Base-by-base conservation (phyloP, 35 echinoderm and acorn worm genomes). In the Eucidaris tribuloides region DNA sequence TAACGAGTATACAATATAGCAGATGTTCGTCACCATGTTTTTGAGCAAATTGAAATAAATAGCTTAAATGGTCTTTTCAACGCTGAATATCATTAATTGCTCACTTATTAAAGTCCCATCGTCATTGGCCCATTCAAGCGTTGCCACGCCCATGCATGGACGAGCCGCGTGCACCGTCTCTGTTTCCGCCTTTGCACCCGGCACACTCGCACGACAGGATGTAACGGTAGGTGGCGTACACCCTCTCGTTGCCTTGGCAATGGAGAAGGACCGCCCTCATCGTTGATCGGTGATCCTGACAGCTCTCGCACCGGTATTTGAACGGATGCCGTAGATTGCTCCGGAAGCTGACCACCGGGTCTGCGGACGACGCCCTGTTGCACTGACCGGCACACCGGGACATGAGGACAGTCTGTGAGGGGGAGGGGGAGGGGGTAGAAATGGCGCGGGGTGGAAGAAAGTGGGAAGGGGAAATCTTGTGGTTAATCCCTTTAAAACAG, bases 181-280 rank as follows among this genome's bases (percentile, higher is more conserved):
- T n/a, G n/a, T n/a, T n/a, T n/a, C 71, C 83, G 44, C 66, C 65
- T 62, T 74, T 80, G 62, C 89, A 92, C 1, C 30, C 35, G 40
- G 76, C 59, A 38, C 89, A 92, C 18, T 48, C 62, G 45, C 89
- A 92, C 23, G 76, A 63, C 17, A 92, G 72, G 28, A 92, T 92
- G 72, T 92, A 92, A 17, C 89, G 70, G 32, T 92, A 92, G 22
- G 83, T 66, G 45, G 89, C 89, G 58, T 92, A 92, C 19, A 80
- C 76, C 29, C 82, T 65, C 57, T 92, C 72, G 37, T 92, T 79
- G 35, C 80, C 71, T 35, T 46, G 48, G 43, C 89, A 92, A 29
- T 78, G 84, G 22, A 92, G 49, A 24, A 84, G 84, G 7, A 86
- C 83, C 3, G 89, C 89, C 54, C 82, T 92, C 89, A 92, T 92